Conservation (phyloP, 2,888 invertebrate species). For the Pandemis corylana region DNA sequence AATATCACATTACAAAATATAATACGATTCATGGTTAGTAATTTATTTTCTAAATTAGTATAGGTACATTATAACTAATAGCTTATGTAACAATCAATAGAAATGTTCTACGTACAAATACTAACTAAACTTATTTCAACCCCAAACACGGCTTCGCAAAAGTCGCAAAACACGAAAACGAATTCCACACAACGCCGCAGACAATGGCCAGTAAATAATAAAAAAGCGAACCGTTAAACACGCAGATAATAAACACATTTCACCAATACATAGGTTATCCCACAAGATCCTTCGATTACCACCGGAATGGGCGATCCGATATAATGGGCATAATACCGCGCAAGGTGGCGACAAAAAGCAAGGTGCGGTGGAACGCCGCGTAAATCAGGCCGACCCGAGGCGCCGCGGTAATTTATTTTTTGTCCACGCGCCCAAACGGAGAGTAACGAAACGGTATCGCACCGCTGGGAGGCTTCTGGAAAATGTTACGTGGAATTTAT, state of each 20-base stretch:
- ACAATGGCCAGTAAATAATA: slow-evolving; percentile 2
- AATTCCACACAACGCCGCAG: background rate
- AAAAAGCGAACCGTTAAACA: slow-evolving; percentile 12
- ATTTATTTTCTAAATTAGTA: too few relatives aligned
- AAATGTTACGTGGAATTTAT: slow-evolving; percentile 40
- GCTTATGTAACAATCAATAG: background rate
- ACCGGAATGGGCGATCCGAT: slow-evolving; percentile 26
- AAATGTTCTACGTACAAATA: too few relatives aligned
- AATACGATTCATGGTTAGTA: too few relatives aligned
- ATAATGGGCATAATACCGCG: slow-evolving; percentile 34
- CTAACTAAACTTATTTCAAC: background rate
- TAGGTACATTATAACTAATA: too few relatives aligned
- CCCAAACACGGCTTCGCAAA: background rate
- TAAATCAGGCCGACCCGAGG: slow-evolving; percentile 37
- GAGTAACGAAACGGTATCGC: slow-evolving; percentile 41
- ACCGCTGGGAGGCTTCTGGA: slow-evolving; percentile 39
- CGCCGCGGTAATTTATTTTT: slow-evolving; percentile 40
- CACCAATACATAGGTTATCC: slow-evolving; percentile 25
- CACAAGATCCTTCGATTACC: slow-evolving; percentile 33
- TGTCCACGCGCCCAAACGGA: slow-evolving; percentile 33
- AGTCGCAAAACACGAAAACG: background rate
- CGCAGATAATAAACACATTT: slow-evolving; percentile 32
- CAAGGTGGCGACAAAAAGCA: slow-evolving; percentile 38
- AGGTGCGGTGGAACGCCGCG: slow-evolving; percentile 16
- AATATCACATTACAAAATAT: too few relatives aligned